A percentile compares a stretch with the other conserved stretches of the same genome.
Conservation (phyloP, 2,113 vertebrate species). For the Corythornis cristatus region DNA sequence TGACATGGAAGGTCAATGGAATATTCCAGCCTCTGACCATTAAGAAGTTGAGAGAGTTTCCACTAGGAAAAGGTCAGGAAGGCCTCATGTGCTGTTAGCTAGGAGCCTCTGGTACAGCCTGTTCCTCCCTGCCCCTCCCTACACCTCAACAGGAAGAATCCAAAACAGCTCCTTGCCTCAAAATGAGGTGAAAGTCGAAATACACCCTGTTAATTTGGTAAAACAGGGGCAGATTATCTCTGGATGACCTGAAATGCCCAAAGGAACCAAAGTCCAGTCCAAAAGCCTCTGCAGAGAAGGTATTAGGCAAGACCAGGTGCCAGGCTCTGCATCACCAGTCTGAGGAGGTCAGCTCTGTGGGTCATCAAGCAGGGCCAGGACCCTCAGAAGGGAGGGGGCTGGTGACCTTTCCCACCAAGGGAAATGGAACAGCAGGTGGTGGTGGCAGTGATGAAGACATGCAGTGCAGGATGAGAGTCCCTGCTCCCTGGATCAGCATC, state of each 20-base stretch:
- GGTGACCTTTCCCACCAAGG: not conserved
- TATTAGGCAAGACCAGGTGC: not conserved
- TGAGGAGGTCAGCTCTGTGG: not conserved
- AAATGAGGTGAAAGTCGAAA: not conserved
- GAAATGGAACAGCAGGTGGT: not conserved
- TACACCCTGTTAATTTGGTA: not conserved
- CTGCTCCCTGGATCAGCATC: not conserved
- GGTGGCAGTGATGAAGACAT: not conserved
- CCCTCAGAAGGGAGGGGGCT: not conserved
- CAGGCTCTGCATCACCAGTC: not conserved
- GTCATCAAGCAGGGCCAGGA: not conserved
- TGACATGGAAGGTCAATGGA: not conserved
- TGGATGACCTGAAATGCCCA: not conserved
- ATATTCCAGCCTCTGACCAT: not conserved
- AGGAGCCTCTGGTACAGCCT: not conserved
- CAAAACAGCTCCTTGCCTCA: not conserved
- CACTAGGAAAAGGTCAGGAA: not conserved
- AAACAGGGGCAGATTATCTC: not conserved
- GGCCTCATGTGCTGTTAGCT: not conserved
- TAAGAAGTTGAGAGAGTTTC: not conserved
- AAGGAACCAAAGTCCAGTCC: not conserved
- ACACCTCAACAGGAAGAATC: not conserved
- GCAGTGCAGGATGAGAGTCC: not conserved
- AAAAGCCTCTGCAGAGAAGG: not conserved
- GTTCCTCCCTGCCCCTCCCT: not conserved